Base-by-base conservation (phyloP, 2,888 invertebrate species). In the Eupithecia subfuscata region DNA sequence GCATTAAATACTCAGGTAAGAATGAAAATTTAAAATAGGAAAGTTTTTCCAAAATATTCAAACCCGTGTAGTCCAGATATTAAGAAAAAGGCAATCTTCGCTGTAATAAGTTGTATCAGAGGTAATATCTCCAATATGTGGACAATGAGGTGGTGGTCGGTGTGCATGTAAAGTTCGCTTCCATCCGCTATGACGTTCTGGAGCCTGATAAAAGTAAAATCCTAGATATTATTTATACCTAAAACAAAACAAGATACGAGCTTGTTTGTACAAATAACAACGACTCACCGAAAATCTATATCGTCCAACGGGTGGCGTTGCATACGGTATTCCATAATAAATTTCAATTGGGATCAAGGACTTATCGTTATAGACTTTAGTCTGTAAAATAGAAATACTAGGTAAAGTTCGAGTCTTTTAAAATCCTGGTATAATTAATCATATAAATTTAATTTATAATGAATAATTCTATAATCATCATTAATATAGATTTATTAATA, bases 61-160 rank as follows among this genome's bases (percentile, higher is more conserved):
- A 83, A 97, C 97, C 95, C 97, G 96, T 68, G 98, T 97, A 4
- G 97, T 96, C 98, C 98, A 99, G 79, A 99, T 96, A 87, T 98
- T 98, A 70, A 99, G 91, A 87, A 97, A 98, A n/a, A 99, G 95
- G 85, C 99, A 99, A 90, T 99, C 98, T 93, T 98, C 98, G 78
- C 93, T 95, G 85, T 83, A 89, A 82, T 85, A 88, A 63, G 83
- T 87, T 69, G 83, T 88, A 73, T 83, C 87, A 69, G 84, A 69
- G 8, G 69, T 83, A 75, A 72, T 48, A 63, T 87, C 89, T 56
- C 79, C 87, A 69, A 95, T 88, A 86, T 97, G 96, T 0, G 97
- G 96, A 85, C 97, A 97, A 43, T 96, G 95, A n/a, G 97, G 95
- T 71, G 96, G 96, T 87, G 96, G 96, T 79, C 96, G 96, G 83